Evolutionary conservation across 2,888 invertebrate genomes (phyloP), one percentile per base, ranked within the genome.

Genomic region (Leptinotarsa haldemani): DNA sequence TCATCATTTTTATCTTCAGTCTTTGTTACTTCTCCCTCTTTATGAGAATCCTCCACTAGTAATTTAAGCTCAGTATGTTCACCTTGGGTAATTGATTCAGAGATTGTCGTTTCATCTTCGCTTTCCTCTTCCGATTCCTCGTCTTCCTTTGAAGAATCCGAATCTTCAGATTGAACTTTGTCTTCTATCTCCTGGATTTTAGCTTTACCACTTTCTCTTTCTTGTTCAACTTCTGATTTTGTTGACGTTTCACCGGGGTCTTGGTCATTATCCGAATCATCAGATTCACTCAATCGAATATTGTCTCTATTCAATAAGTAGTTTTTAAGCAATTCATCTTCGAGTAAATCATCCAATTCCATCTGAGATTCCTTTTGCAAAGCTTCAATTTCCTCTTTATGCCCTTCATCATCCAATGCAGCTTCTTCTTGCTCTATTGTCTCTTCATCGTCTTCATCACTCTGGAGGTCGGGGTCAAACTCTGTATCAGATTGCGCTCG

Each of bases 401-500:
- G 89, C 78, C 91, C 91, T 82, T 88, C 89, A 74, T 84, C 90
- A 18, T 68, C 78, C 80, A 91, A 90, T 2, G 87, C 87, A 15
- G 90, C 90, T 86, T 95, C 95, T 74, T 94, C 94, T 85, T 94
- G 94, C 46, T 94, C 96, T 84, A 97, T 97, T 30, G 97, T 97
- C 88, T 96, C 97, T 88, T 98, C 97, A 87, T 97, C 97, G 88
- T 96, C 96, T 80, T 92, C 92, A 12, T 93, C 94, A 80, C 91
- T 92, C 83, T 92, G 93, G 82, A 91, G 92, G 80, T 89, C 91
- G 70, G 97, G 97, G 84, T 93, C 91, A 89, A 97, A 97, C 87
- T 97, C 97, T 87, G 93, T 95, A 85, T 91, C 91, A 5, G 91
- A 90, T 74, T 86, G 85, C 4, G 79, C 81, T 77, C 85, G 81